Conservation (phyloP, 2,888 invertebrate species). For the Nemoura dubitans region DNA sequence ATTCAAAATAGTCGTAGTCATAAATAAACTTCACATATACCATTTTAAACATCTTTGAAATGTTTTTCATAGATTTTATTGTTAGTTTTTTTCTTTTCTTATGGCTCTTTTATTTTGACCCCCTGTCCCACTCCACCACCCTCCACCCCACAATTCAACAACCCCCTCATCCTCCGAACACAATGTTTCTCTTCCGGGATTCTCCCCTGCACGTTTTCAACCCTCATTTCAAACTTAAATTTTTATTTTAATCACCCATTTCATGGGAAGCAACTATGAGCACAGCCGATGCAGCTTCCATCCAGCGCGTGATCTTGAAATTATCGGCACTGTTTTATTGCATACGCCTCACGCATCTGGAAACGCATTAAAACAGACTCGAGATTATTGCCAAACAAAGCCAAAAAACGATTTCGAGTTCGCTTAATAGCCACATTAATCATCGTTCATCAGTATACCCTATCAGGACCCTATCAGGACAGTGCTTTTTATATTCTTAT, state of each 20-base stretch:
- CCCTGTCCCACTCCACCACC: conserved; percentile 33
- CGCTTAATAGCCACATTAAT: background rate
- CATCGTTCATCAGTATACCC: background rate
- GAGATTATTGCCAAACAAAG: background rate
- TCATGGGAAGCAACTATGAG: conserved; percentile 35
- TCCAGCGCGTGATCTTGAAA: conserved; percentile 10
- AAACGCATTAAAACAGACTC: background rate
- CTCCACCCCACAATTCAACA: conserved; percentile 33
- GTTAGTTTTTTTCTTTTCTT: conserved; percentile 31
- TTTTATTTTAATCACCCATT: conserved; percentile 49
- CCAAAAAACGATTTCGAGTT: background rate
- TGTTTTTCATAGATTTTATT: conserved; percentile 41
- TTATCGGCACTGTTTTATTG: background rate
- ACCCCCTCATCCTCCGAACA: conserved; percentile 33
- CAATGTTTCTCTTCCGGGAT: conserved; percentile 41
- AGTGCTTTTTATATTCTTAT: background rate
- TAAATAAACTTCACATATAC: conserved; percentile 42
- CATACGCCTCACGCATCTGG: background rate
- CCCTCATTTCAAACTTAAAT: conserved; percentile 47
- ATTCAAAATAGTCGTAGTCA: conserved; percentile 33
- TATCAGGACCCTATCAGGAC: background rate
- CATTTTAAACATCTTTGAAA: conserved; percentile 40
- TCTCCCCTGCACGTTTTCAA: conserved; percentile 40
- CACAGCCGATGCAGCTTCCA: background rate
- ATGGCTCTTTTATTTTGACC: conserved; percentile 37